Evolutionary conservation across 2,797 vertebrate genomes (phyloP).

Genomic region (Tenualosa thibaudeaui): DNA sequence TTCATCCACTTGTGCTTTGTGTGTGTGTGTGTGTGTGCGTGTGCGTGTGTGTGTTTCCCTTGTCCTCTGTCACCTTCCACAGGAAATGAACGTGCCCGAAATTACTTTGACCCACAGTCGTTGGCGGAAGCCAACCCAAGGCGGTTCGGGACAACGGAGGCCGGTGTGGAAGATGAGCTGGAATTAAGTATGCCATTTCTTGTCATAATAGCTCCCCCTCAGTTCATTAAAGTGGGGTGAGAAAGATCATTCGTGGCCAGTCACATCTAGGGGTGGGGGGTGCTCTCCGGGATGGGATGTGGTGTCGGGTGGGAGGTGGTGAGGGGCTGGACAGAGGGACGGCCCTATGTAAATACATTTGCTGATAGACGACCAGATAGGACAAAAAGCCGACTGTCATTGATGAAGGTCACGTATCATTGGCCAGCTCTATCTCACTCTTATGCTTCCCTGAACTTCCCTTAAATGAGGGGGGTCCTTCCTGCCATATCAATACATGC

Average conservation of each 20-base stretch:
- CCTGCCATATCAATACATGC: conserved; percentile 70
- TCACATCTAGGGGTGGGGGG: conserved; percentile 53
- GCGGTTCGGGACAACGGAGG: conserved; percentile 82
- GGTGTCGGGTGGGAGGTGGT: not conserved
- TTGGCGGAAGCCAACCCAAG: conserved; percentile 90
- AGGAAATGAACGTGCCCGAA: conserved; percentile 93
- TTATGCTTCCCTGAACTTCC: conserved; percentile 54
- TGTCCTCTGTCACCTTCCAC: conserved; percentile 84
- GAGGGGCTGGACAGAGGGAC: conserved; percentile 53
- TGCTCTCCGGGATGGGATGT: not conserved
- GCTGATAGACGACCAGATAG: conserved; percentile 58
- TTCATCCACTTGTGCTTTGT: conserved; percentile 10
- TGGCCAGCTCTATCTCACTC: conserved; percentile 70
- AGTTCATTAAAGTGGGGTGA: conserved; percentile 96
- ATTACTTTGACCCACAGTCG: conserved; percentile 93
- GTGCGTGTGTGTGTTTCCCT: conserved; percentile 47
- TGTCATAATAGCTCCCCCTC: conserved; percentile 90
- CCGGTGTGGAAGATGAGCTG: conserved; percentile 90
- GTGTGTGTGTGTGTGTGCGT: conserved; percentile 14
- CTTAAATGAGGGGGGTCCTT: conserved; percentile 62
- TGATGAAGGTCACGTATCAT: conserved; percentile 77
- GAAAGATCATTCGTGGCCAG: conserved; percentile 83
- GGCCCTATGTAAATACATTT: conserved; percentile 78
- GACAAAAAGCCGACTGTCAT: conserved; percentile 68
- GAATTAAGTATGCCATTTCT: conserved; percentile 99